Evolutionary conservation across 2,113 vertebrate species (phyloP), one percentile per base, ranked within the genome.

Genomic region (Thomomys bottae): DNA sequence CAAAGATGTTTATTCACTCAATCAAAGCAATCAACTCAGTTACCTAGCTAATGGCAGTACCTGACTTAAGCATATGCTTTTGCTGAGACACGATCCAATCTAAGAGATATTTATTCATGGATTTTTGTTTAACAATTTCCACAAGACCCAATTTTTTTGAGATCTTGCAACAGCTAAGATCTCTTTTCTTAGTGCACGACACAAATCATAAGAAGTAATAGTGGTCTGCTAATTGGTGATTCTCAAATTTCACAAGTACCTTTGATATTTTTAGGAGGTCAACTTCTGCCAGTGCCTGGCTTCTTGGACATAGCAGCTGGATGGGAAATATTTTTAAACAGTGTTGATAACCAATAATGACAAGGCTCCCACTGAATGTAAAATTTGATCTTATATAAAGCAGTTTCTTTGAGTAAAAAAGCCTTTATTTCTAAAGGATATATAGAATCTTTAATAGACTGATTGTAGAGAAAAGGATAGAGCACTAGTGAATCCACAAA

Each of bases 401-500:
- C 11, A 83, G 4, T 81, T n/a, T 45, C 28, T 84, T 82, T 84
- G 61, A 94, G 68, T 87, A 75, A n/a, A 61, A 87, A 95, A 84
- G 76, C 87, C 32, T 9, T 12, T 67, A 57, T 79, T 89, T 90
- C 49, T 30, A 88, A 87, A 86, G 34, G 15, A 23, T 95, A 42
- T 36, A 18, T 89, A 83, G 72, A 57, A 88, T 88, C 45, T 71
- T 88, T 49, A 64, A 45, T 54, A 92, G 90, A 40, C 49, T 80
- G 32, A 78, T 92, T 54, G 90, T 75, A 54, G 79, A 38, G 81
- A 84, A 93, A 68, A 20, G 32, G 78, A 82, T 7, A 79, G 57
- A 81, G 32, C 26, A 61, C 85, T 84, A 71, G 81, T 92, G 63
- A 87, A 85, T 78, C 68, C 61, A 82, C 30, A 88, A 26, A 90